phyloP scores from a whole-genome alignment of 1,140 invertebrate species.

The Brachionus asplanchnoidis region DNA sequence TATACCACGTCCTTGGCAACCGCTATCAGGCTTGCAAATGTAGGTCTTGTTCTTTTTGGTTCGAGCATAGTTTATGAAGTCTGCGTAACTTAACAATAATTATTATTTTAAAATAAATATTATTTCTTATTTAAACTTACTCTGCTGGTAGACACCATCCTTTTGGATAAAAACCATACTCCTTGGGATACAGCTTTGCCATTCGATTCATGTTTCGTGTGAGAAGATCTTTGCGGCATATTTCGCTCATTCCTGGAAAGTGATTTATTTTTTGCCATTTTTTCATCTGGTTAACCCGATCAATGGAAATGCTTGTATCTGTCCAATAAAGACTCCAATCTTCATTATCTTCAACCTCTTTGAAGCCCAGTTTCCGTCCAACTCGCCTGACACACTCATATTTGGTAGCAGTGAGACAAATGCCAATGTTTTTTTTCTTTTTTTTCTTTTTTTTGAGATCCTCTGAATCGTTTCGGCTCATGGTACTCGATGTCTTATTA shows the following conservation, averaged over 20 bases:
- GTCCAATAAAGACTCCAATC: constrained; percentile 85
- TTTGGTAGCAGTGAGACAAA: constrained; percentile 31
- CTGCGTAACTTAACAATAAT: constrained; percentile 49
- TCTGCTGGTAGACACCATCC: constrained; percentile 89
- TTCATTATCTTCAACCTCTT: constrained; percentile 71
- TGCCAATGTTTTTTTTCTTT: constrained; percentile 36
- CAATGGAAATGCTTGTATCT: constrained; percentile 73
- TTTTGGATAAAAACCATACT: constrained; percentile 84
- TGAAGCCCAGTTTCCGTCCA: constrained; percentile 69
- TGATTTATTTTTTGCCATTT: constrained; percentile 79
- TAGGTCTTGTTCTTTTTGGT: constrained; percentile 68
- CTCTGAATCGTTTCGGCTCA: not conserved
- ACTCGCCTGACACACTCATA: constrained; percentile 54
- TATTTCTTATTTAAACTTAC: constrained; percentile 53
- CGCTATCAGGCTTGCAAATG: constrained; percentile 79
- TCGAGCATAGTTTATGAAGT: constrained; percentile 53
- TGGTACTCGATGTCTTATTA: not conserved
- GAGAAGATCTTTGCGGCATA: constrained; percentile 77
- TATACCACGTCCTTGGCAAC: constrained; percentile 79
- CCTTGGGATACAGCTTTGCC: constrained; percentile 75
- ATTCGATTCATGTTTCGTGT: constrained; percentile 78
- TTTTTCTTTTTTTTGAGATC: constrained; percentile 38
- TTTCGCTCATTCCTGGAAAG: constrained; percentile 84
- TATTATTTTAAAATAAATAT: constrained; percentile 27
- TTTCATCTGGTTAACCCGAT: constrained; percentile 80